A percentile compares a stretch with the other conserved stretches of the same genome.
These are phyloP conservation scores for Danio choprae DNA, from an alignment of 2,797 vertebrate species.

Conservation along the genomic window DNA sequence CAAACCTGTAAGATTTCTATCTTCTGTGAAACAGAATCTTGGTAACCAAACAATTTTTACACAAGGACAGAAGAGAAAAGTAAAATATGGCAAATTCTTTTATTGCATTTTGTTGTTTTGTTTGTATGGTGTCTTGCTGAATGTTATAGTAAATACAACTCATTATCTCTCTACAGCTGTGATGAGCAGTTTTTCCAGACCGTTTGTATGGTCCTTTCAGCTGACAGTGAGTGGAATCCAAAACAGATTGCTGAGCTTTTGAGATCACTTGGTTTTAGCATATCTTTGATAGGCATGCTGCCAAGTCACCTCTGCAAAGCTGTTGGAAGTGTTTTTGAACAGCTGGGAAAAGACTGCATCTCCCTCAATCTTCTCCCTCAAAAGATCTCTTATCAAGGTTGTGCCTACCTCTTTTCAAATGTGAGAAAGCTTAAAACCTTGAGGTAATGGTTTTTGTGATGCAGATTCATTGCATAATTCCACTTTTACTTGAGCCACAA, in stretches of 20 bases:
- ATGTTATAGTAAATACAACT: neutral
- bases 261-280: slow-evolving; percentile 20
- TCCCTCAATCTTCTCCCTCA: slow-evolving; percentile 39
- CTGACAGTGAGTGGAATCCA: slow-evolving; percentile 23
- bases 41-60: neutral
- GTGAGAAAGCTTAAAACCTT: slow-evolving; percentile 39
- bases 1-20: neutral
- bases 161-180: slow-evolving; percentile 31
- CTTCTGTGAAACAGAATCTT: neutral
- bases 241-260: slow-evolving; percentile 26
- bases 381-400: slow-evolving; percentile 42
- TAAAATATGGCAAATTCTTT: neutral
- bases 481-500: neutral
- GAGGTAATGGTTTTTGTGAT: slow-evolving; percentile 19
- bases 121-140: neutral
- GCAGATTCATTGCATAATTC: neutral
- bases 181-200: slow-evolving; percentile 44
- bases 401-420: slow-evolving; percentile 30
- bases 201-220: slow-evolving; percentile 46
- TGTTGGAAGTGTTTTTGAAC: slow-evolving; percentile 23
- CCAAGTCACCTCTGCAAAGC: slow-evolving; percentile 29
- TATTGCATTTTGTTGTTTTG: slow-evolving; percentile 1
- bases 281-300: slow-evolving; percentile 46
- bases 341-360: neutral
- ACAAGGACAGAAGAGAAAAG: too few relatives aligned